Base-by-base conservation (phyloP, 2,797 vertebrate genomes). In the Limnodromus scolopaceus region DNA sequence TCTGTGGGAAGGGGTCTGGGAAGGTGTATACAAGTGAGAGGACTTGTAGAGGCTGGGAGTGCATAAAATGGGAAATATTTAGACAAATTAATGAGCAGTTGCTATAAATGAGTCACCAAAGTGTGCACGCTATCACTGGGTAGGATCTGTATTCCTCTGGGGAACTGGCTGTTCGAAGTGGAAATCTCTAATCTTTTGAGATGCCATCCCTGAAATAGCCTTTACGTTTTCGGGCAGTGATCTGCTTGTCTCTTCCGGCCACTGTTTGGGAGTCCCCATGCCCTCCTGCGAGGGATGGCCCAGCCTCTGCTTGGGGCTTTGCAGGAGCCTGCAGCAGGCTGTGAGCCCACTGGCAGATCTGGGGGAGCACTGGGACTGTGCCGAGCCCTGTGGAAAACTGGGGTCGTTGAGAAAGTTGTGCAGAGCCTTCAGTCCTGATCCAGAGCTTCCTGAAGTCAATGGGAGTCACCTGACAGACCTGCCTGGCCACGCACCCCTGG, bases 51-150 rank as follows among this genome's bases (percentile, higher is more conserved):
- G 38, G 15, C 23, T 34, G 11, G 10, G 39, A 85, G 28, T n/a
- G 25, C 48, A 41, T 63, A 57, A 58, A 72, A 58, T 36, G 27
- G 63, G 32, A 87, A 70, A 72, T 63, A 84, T 75, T 88, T 86
- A 74, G 36, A 22, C 17, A 81, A 94, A 86, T 90, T 38, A 84
- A 84, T 79, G 54, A 84, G 53, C 28, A 54, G 60, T n/a, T 82
- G 46, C 46, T 66, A 3, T 10, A 39, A 88, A 38, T 24, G 74
- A 95, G 63, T 76, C 66, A 86, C 39, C 45, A 16, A 71, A 49
- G 32, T 58, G 32, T 57, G n/a, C 45, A 49, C 0, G 0, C n/a
- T 84, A 1, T 69, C n/a, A 32, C 0, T 2, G 45, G 4, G 8
- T 60, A 30, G 60, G 46, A 43, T 34, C 11, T 28, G 51, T 65